Evolutionary conservation across 2,888 invertebrate species (phyloP), one percentile per base, ranked within the genome.

Genomic region (Timandra comae): DNA sequence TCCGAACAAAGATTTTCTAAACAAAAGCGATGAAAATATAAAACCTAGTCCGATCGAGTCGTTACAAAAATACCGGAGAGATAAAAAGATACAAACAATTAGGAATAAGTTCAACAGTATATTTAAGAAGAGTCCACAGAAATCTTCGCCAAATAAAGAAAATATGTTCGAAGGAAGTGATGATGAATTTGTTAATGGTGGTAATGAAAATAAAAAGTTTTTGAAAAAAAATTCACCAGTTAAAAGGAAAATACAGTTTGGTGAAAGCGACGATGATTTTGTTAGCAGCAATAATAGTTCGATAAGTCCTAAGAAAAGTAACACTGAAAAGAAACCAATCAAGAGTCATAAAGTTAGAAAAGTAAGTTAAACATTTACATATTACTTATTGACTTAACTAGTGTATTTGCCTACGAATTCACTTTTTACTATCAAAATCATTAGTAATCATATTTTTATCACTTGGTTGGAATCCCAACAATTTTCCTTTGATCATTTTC

Each of bases 221-320:
- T 44, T 22, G 50, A 59, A 38, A 63, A 10, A 31, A 12, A 3
- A 7, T 23, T 7, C 8, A 13, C 8, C 8, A 22, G 19, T 25
- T 3, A 37, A 63, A 52, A 45, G 59, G n/a, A 69, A 62, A 41
- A 20, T 70, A 8, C 35, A 40, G 0, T 71, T 71, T 40, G 56
- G 68, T 10, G 72, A 77, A n/a, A 75, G 77, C 31, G 84, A 86
- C 39, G 84, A 86, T 39, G 87, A 87, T 43, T 87, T 87, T 46
- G 58, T 75, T 22, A 38, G 59, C 26, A 51, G 62, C 1, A 43
- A 29, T 8, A 46, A 37, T 30, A 70, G 49, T 53, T 51, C 52
- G 9, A 20, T 20, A n/a, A 23, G 23, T 8, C 23, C 28, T 8
- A 40, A 38, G 4, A 54, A 45, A 27, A 38, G 39, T 2, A 38